Conservation (phyloP, 35 echinoderm and acorn worm species). For the Strongylocentrotus purpuratus region DNA sequence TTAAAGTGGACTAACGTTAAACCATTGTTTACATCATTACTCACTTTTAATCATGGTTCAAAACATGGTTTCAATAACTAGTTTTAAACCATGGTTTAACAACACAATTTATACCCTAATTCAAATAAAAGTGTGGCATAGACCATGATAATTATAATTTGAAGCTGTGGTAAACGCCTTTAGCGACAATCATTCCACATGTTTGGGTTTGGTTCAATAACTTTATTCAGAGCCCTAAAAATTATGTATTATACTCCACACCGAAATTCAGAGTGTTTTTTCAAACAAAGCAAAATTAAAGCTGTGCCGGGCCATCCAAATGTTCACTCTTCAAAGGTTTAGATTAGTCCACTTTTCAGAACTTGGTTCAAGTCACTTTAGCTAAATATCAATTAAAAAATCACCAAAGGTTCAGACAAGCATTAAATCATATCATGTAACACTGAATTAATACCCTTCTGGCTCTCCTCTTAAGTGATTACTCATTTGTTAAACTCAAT, state of each 20-base stretch:
- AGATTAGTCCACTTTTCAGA: not conserved
- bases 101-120: not conserved
- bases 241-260: too few species aligned
- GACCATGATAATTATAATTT: too few species aligned
- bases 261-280: too few species aligned
- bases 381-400: not conserved
- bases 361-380: not conserved
- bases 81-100: not conserved
- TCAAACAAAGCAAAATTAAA: too few species aligned
- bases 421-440: not conserved
- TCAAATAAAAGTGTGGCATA: too few species aligned
- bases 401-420: not conserved
- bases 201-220: too few species aligned
- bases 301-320: not conserved
- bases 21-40: not conserved
- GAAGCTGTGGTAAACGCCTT: too few species aligned
- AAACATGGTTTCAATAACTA: not conserved
- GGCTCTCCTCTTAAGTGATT: not conserved
- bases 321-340: not conserved
- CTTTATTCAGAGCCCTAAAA: too few species aligned
- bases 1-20: not conserved
- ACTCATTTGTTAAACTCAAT: too few species aligned
- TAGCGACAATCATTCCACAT: too few species aligned
- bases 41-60: not conserved
- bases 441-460: not conserved